Evolutionary conservation across 2,888 invertebrate genomes (phyloP).

Genomic region (Diploptera punctata): DNA sequence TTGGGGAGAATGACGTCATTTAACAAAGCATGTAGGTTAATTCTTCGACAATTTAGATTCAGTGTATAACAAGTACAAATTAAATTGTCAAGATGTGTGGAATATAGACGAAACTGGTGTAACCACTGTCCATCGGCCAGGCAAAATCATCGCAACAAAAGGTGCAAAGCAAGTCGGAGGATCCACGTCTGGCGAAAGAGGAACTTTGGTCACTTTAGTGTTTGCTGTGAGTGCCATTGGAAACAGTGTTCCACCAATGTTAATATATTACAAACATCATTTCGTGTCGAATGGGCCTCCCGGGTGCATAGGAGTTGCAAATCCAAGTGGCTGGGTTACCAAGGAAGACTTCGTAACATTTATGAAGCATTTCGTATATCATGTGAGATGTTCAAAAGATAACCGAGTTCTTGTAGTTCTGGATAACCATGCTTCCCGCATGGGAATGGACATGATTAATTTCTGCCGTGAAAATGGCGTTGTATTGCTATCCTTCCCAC

Average conservation of each 20-base stretch:
- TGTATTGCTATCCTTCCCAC: slow-evolving; percentile 51
- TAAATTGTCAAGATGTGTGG: not conserved
- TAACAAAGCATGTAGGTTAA: not conserved
- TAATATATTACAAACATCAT: not conserved
- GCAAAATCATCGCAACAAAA: slow-evolving; percentile 50
- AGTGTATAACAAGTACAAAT: not conserved
- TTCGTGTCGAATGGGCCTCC: not conserved
- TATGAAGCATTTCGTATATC: slow-evolving; percentile 40
- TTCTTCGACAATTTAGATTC: not conserved
- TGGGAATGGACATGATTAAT: slow-evolving; percentile 45
- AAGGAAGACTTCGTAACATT: slow-evolving; percentile 45
- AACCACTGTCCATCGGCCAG: slow-evolving; percentile 53
- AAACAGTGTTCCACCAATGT: not conserved
- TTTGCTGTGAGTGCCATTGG: slow-evolving; percentile 8
- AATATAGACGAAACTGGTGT: slow-evolving; percentile 52
- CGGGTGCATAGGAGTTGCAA: slow-evolving; percentile 1
- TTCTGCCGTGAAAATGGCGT: slow-evolving; percentile 51
- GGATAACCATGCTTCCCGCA: slow-evolving; percentile 52
- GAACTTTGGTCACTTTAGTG: slow-evolving; percentile 18
- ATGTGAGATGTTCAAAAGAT: slow-evolving; percentile 15
- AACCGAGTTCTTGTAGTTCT: slow-evolving; percentile 45
- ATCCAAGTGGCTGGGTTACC: slow-evolving; percentile 48
- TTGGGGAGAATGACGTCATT: not conserved
- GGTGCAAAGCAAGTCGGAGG: slow-evolving; percentile 53
- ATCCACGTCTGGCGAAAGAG: slow-evolving; percentile 52